Conservation (phyloP, 2,888 invertebrate genomes). For the Ecliptopera silaceata region DNA sequence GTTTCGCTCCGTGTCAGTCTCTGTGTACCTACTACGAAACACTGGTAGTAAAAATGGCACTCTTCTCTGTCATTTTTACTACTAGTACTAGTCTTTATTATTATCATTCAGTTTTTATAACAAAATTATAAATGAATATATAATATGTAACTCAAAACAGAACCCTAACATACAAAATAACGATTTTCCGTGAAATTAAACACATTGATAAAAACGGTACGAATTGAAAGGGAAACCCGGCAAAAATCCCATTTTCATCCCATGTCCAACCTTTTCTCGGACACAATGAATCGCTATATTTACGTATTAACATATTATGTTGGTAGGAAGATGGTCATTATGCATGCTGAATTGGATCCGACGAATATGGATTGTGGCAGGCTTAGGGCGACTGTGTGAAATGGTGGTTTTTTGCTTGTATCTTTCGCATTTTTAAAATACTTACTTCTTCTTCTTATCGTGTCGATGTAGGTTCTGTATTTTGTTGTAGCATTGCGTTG, state of each 20-base stretch:
- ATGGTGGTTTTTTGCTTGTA: too few species aligned
- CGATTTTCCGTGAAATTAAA: slow-evolving; percentile 78
- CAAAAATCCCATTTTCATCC: slow-evolving; percentile 67
- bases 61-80: too few species aligned
- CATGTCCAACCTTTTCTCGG: slow-evolving; percentile 64
- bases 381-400: slow-evolving; percentile 54
- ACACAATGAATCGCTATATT: slow-evolving; percentile 61
- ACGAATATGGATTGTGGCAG: slow-evolving; percentile 46
- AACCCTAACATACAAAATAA: slow-evolving; percentile 57
- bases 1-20: too few species aligned
- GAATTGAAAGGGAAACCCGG: slow-evolving; percentile 50
- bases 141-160: slow-evolving; percentile 14
- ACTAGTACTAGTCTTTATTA: too few species aligned
- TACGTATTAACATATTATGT: slow-evolving; percentile 59
- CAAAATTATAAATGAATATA: too few species aligned
- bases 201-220: slow-evolving; percentile 59
- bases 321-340: slow-evolving; percentile 69
- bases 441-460: too few species aligned
- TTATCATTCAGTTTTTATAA: too few species aligned
- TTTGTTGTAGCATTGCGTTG: too few species aligned
- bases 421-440: too few species aligned
- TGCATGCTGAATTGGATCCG: slow-evolving; percentile 55
- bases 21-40: too few species aligned
- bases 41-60: too few species aligned
- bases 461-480: too few species aligned